Evolutionary conservation across 2,797 vertebrate genomes (phyloP), one percentile per base, ranked within the genome.

Genomic region (Ptychobarbus kaznakovi): DNA sequence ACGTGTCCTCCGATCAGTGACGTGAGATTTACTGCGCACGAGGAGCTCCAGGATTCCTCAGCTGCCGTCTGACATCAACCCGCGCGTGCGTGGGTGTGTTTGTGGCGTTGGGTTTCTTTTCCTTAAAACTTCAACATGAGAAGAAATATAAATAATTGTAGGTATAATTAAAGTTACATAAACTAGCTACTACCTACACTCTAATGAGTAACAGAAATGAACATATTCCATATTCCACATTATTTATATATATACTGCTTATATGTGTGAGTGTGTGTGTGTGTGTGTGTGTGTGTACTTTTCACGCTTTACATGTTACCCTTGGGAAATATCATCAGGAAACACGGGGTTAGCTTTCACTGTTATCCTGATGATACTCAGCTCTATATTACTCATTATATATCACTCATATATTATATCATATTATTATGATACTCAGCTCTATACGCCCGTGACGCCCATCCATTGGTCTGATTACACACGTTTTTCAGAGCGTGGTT

Each of bases 11-110:
- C 92, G 89, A 92, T 93, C 79, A 92, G 93, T 91, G 91, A 93
- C 89, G 89, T 91, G 93, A 93, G 94, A 93, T 95, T 93, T 91
- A 93, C 90, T 90, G 89, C 89, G 83, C 90, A 92, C 91, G 88
- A 89, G 90, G 89, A 93, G 89, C 88, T 89, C 86, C 84, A 90
- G 91, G 83, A 94, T 92, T 92, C 91, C 91, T 89, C 94, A 94
- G 93, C 93, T 95, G 94, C 92, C 92, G 91, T 86, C 90, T 92
- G 91, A 90, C 90, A 90, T 93, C 94, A 94, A 88, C 70, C 79
- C 88, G 90, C 89, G 88, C 88, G 92, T 88, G 91, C 68, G 68
- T 35, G 66, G 91, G 86, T 90, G 91, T 85, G 88, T 58, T 42
- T 90, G 90, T 86, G 90, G 86, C 87, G 89, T 88, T 92, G 91